A percentile compares a stretch with the other conserved stretches of the same genome.
phyloP scores from a whole-genome alignment of 1,140 invertebrate species.

The Brevipalpus yothersi region DNA sequence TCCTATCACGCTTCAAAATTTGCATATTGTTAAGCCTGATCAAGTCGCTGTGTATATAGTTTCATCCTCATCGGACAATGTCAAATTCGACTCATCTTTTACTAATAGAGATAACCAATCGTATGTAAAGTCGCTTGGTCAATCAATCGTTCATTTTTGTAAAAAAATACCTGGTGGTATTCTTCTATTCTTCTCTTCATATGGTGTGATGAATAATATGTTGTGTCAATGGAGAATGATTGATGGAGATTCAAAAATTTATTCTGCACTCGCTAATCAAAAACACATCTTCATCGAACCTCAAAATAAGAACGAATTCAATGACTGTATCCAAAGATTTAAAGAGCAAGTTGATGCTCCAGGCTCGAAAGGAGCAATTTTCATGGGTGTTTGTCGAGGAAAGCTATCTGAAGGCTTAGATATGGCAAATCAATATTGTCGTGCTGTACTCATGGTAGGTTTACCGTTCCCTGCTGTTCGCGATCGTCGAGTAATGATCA shows the following conservation, averaged over 20 bases:
- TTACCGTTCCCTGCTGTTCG: conserved; percentile 77
- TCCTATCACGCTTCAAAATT: conserved; percentile 63
- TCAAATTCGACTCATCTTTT: conserved; percentile 56
- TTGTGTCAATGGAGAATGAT: conserved; percentile 16
- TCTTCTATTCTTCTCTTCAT: conserved; percentile 90
- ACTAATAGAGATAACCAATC: conserved; percentile 53
- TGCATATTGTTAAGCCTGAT: conserved; percentile 59
- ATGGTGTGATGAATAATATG: conserved; percentile 60
- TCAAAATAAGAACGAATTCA: conserved; percentile 51
- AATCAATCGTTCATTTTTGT: conserved; percentile 50
- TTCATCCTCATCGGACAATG: conserved; percentile 50
- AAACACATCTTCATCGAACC: conserved; percentile 41
- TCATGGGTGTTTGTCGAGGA: conserved; percentile 31
- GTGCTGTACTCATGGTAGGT: conserved; percentile 85
- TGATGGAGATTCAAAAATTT: conserved; percentile 52
- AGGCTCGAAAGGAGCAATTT: conserved; percentile 23
- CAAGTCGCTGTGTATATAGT: conserved; percentile 68
- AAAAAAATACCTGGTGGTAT: conserved; percentile 73
- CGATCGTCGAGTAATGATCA: conserved; percentile 72
- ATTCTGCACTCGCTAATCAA: conserved; percentile 35
- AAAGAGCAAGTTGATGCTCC: conserved; percentile 52
- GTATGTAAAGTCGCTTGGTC: conserved; percentile 56
- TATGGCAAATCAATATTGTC: conserved; percentile 81
- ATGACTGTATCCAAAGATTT: conserved; percentile 52
- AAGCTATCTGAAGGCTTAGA: conserved; percentile 80